Conservation (phyloP, 1,140 invertebrate genomes). For the Panagrolaimus sp. region DNA sequence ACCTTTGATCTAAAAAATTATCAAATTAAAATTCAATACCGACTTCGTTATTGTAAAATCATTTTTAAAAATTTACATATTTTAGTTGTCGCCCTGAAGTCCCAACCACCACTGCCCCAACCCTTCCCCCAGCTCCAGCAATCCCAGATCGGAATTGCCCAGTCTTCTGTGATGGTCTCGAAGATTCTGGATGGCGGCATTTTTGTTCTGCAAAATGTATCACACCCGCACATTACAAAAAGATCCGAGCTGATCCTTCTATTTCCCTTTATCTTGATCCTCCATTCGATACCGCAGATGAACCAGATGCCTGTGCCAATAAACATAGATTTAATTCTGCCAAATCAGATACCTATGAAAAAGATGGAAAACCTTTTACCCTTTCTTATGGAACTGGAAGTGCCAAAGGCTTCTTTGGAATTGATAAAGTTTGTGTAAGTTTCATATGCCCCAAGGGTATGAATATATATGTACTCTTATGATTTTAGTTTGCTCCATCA, state of each 20-base stretch:
- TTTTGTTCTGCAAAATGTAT: not conserved
- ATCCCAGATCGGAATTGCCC: not conserved
- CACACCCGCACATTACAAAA: not conserved
- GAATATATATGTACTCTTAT: not conserved
- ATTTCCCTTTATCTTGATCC: not conserved
- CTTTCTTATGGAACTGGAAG: slow-evolving; percentile 31
- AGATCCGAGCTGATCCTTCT: not conserved
- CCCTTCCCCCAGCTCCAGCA: not conserved
- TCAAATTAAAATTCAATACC: no score
- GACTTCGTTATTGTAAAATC: no score
- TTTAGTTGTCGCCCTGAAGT: slow-evolving; percentile 7
- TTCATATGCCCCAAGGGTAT: not conserved
- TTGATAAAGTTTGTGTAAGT: slow-evolving; percentile 25
- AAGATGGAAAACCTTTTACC: slow-evolving; percentile 22
- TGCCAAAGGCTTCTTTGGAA: slow-evolving; percentile 28
- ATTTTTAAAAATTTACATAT: slow-evolving; percentile 1
- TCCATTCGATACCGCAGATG: not conserved
- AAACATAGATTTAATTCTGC: slow-evolving; percentile 19
- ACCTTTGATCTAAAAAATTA: no score
- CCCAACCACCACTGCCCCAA: slow-evolving; percentile 5
- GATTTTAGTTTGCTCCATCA: not conserved
- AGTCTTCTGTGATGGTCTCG: not conserved
- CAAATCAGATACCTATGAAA: slow-evolving; percentile 24
- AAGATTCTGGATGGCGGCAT: not conserved
- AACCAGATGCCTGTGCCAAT: slow-evolving; percentile 11